Evolutionary conservation across 2,888 invertebrate species (phyloP), one percentile per base, ranked within the genome.

Genomic region (Pollenia griseotomentosa): DNA sequence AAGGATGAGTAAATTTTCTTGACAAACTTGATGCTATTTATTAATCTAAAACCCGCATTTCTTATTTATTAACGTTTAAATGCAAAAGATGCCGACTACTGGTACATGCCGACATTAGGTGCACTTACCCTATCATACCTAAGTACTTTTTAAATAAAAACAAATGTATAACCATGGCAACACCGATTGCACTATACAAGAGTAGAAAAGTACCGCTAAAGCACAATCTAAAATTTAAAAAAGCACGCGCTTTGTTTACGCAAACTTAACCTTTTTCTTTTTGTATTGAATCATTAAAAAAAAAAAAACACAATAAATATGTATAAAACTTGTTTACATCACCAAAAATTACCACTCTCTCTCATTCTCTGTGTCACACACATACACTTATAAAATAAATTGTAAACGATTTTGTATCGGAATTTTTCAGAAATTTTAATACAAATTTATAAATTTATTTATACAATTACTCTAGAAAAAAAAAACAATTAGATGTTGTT

Each of bases 241-340:
- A 83, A 79, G 66, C 59, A 78, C 80, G 53, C 65, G 48, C 42
- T 86, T 70, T 84, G 84, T 82, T 87, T 84, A 84, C 68, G 68
- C 73, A 84, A 81, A 84, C 84, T 87, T 84, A 81, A 84, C 84
- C 77, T 81, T 80, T 79, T 88, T 83, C 70, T 71, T 44, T 65
- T 16, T 55, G 16, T 55, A 16, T 46, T 57, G 12, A 11, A 51
- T 46, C n/a, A 23, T 16, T 23, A 23, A 23, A 23, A 23, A 23
- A 23, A 23, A 23, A 23, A 23, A n/a, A 71, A 59, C 42, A 74
- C 33, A 82, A 63, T 42, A 53, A 63, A 75, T 68, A n/a, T n/a
- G n/a, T n/a, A 16, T 9, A 46, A 79, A 88, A 85, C 81, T 81
- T 87, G 87, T 87, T 87, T 87, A 87, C 83, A 84, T 84, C 86